Evolutionary conservation across 2,113 vertebrate genomes (phyloP).

Genomic region (Microcebus ravelobensis): DNA sequence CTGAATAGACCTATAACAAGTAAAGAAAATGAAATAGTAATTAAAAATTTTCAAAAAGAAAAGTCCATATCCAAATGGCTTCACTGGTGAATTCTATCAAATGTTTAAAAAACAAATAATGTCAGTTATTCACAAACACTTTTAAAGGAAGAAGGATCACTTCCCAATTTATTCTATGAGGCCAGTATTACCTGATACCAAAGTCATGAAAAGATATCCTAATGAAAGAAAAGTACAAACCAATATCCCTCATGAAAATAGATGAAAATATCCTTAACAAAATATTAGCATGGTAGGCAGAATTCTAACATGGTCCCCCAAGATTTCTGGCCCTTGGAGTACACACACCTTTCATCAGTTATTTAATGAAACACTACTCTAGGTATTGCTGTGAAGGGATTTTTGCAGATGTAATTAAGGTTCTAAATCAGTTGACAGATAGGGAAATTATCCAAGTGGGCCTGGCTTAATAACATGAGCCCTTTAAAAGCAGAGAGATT

Average conservation of each 20-base stretch:
- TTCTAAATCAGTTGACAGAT: not conserved
- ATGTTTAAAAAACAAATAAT: conserved; percentile 16
- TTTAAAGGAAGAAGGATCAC: not conserved
- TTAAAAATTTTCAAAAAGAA: not conserved
- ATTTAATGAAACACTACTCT: conserved; percentile 47
- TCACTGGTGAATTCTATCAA: not conserved
- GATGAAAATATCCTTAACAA: conserved; percentile 2
- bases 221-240: not conserved
- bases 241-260: not conserved
- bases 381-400: not conserved
- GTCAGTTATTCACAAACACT: not conserved
- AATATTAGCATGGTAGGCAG: not conserved
- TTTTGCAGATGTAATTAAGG: conserved; percentile 46
- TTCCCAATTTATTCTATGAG: not conserved
- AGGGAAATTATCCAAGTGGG: not conserved
- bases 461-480: not conserved
- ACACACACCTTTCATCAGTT: conserved; percentile 17
- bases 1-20: not conserved
- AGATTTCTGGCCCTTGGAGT: not conserved
- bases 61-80: not conserved
- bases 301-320: not conserved
- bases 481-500: not conserved
- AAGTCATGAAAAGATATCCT: not conserved
- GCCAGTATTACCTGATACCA: not conserved
- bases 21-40: not conserved